phyloP scores from a whole-genome alignment of 2,113 vertebrate species.

The Embiotoca jacksoni region DNA sequence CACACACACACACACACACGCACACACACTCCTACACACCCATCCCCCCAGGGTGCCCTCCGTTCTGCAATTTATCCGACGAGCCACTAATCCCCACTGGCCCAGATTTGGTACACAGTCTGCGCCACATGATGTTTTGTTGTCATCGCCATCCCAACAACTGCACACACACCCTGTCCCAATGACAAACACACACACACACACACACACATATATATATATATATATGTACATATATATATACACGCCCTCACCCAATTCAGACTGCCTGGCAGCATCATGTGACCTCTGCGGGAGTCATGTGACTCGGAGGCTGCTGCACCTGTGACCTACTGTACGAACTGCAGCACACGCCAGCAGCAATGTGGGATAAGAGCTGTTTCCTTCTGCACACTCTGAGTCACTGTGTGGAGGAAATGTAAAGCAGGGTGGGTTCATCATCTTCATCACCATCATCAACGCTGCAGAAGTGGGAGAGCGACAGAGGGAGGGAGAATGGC shows the following conservation, averaged over 20 bases:
- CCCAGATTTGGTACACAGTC: conserved; percentile 80
- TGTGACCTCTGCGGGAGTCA: conserved; percentile 41
- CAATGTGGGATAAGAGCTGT: conserved; percentile 11
- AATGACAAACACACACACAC: conserved; percentile 1
- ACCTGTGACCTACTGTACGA: conserved; percentile 72
- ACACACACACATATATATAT: neutral
- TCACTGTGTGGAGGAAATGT: conserved; percentile 56
- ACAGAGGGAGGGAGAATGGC: neutral
- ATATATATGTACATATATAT: too few relatives aligned
- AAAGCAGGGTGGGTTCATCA: conserved; percentile 42
- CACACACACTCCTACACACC: conserved; percentile 15
- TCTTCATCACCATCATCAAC: conserved; percentile 43
- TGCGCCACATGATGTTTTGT: conserved; percentile 70
- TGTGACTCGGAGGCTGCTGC: conserved; percentile 54
- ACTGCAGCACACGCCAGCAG: conserved; percentile 17
- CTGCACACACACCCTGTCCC: conserved; percentile 25
- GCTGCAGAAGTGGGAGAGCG: conserved; percentile 40
- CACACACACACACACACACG: neutral
- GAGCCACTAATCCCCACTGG: conserved; percentile 77
- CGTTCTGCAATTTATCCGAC: conserved; percentile 72
- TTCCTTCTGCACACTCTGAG: conserved; percentile 10
- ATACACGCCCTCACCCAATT: neutral
- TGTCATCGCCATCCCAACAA: conserved; percentile 48
- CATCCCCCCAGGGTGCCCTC: conserved; percentile 29
- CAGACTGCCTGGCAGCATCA: conserved; percentile 33